phyloP scores from a whole-genome alignment of 2,797 vertebrate species.

The Coreius guichenoti region DNA sequence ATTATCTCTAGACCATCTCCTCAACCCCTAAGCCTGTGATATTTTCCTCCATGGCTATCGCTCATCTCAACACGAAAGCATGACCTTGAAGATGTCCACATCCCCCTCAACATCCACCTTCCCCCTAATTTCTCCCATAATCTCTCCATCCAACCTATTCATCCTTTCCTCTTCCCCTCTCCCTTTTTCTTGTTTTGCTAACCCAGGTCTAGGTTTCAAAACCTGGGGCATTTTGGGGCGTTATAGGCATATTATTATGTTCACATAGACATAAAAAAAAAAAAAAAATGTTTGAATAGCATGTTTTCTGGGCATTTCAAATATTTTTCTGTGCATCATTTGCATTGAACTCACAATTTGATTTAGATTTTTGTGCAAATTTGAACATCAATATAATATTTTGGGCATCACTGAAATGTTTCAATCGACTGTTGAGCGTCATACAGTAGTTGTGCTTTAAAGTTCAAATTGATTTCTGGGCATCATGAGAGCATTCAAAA shows the following conservation, averaged over 20 bases:
- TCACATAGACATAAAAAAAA: background rate
- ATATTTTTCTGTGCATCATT: background rate
- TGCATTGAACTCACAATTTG: background rate
- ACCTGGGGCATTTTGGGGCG: background rate
- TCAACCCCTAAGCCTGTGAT: slow-evolving; percentile 59
- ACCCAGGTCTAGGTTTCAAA: background rate
- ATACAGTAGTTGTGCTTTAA: background rate
- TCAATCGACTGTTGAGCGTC: background rate
- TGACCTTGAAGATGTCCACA: slow-evolving; percentile 65
- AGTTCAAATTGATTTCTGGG: background rate
- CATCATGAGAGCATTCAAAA: background rate
- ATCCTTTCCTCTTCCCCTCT: slow-evolving; percentile 30
- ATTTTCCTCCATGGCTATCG: slow-evolving; percentile 64
- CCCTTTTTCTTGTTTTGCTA: slow-evolving; percentile 54
- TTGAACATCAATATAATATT: no score
- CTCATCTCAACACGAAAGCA: slow-evolving; percentile 57
- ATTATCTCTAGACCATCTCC: slow-evolving; percentile 69
- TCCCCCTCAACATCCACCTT: slow-evolving; percentile 48
- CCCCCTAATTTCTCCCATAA: slow-evolving; percentile 5
- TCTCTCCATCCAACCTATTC: background rate
- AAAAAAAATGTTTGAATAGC: background rate
- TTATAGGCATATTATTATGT: background rate
- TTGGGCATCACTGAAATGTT: background rate
- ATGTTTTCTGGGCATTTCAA: background rate
- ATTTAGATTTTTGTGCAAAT: background rate